Base-by-base conservation (phyloP, 2,113 vertebrate species). In the Rhizomys pruinosus region DNA sequence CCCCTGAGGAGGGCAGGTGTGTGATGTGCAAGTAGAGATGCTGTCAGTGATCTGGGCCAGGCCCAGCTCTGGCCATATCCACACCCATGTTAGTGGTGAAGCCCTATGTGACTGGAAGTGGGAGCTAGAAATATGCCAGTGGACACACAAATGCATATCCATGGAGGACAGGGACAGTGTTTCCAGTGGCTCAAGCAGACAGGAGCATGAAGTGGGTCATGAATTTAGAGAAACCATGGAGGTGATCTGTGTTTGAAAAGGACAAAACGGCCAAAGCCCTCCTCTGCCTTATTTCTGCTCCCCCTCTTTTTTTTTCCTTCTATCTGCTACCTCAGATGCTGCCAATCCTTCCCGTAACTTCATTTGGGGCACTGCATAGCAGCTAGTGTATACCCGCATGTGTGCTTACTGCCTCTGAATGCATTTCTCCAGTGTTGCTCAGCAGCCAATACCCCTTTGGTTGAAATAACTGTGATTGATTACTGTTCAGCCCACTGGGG, bases 401-500 rank as follows among this genome's bases (percentile, higher is more conserved):
- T 87, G 59, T 68, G 47, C 93, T 84, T 77, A 15, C 77, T 7
- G n/a, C 42, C 37, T 17, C 84, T 95, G 8, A 88, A 94, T 96
- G 94, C 96, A 96, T 96, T 89, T 90, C 97, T 90, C 95, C 95
- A 84, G 96, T 94, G 86, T 72, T 90, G 95, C 93, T 97, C 95
- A 97, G 97, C 97, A 97, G 96, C 93, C 91, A 92, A 92, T 93
- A 92, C 79, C 90, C 57, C 95, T 97, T 96, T 97, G 93, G 94
- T 93, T 96, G 97, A 97, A 96, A 96, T 64, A 87, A 93, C 94
- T 95, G 96, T 96, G 96, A 96, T 85, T 92, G 95, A 42, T 63
- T 80, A 29, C 87, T 96, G 95, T 97, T 93, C 95, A 96, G 96
- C 97, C 97, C 92, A 95, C 95, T 78, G 79, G 78, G 95, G 93